phyloP scores from a whole-genome alignment of 2,888 invertebrate species.

The Zhuqinia jingwanae region DNA sequence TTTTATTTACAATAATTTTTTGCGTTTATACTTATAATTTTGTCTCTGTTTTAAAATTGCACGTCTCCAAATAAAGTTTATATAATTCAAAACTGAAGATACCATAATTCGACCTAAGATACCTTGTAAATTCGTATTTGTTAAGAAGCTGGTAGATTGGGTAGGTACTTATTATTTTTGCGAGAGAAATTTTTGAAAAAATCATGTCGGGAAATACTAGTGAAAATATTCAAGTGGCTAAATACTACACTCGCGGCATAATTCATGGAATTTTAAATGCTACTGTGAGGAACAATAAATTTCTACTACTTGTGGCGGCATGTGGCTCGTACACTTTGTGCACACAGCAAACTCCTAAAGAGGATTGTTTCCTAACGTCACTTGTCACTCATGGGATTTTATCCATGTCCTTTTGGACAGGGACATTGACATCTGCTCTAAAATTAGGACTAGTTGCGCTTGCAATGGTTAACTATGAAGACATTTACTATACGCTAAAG shows the following conservation, averaged over 20 bases:
- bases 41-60: too few species aligned
- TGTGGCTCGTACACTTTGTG: slow-evolving; percentile 22
- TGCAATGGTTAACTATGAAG: slow-evolving; percentile 43
- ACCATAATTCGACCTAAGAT: too few species aligned
- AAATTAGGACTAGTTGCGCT: slow-evolving; percentile 43
- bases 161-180: too few species aligned
- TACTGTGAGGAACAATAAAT: slow-evolving; percentile 42
- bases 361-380: neutral
- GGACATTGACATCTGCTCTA: neutral
- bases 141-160: too few species aligned
- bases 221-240: slow-evolving; percentile 53
- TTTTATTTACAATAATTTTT: too few species aligned
- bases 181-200: too few species aligned
- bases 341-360: neutral
- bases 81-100: too few species aligned
- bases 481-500: slow-evolving; percentile 62
- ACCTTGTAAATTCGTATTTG: too few species aligned
- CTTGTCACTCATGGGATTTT: neutral
- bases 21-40: too few species aligned
- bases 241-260: slow-evolving; percentile 42
- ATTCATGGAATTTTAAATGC: slow-evolving; percentile 29
- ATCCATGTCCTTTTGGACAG: slow-evolving; percentile 25
- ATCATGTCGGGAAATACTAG: slow-evolving; percentile 10
- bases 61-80: too few species aligned
- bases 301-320: neutral